These are phyloP conservation scores for Myathropa florea DNA, from an alignment of 2,888 invertebrate species.

Conservation along the genomic window DNA sequence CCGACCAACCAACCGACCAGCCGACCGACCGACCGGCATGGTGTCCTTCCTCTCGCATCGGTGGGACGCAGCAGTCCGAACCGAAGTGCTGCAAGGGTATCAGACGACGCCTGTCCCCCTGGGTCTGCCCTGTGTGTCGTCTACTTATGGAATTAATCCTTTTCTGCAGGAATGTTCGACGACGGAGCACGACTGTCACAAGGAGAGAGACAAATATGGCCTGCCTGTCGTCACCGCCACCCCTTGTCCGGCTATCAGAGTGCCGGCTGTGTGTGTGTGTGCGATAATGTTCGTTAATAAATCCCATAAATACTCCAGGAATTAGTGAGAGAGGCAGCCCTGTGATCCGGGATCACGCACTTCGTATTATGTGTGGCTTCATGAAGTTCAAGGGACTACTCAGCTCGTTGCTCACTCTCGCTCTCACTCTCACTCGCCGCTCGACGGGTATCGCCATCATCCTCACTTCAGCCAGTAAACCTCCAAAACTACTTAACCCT, in stretches of 20 bases:
- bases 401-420: not conserved
- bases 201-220: constrained; percentile 47
- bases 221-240: not conserved
- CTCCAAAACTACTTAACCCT: constrained; percentile 57
- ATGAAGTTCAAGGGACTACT: constrained; percentile 51
- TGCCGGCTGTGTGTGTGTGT: constrained; percentile 14
- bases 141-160: constrained; percentile 68
- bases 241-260: not conserved
- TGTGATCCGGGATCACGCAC: constrained; percentile 70
- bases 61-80: constrained; percentile 61
- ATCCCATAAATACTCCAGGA: constrained; percentile 70
- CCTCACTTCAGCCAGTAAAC: constrained; percentile 47
- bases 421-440: not conserved
- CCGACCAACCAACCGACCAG: not conserved
- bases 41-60: constrained; percentile 49
- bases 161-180: constrained; percentile 56
- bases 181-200: constrained; percentile 49
- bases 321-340: constrained; percentile 65
- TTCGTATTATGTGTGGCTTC: constrained; percentile 67
- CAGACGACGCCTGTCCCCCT: not conserved
- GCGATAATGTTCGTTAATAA: constrained; percentile 70
- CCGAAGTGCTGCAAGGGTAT: not conserved
- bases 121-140: constrained; percentile 8
- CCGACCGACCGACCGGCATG: not conserved
- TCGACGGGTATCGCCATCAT: not conserved